Base-by-base conservation (phyloP, 1,140 invertebrate genomes). In the Drosophila simulans region DNA sequence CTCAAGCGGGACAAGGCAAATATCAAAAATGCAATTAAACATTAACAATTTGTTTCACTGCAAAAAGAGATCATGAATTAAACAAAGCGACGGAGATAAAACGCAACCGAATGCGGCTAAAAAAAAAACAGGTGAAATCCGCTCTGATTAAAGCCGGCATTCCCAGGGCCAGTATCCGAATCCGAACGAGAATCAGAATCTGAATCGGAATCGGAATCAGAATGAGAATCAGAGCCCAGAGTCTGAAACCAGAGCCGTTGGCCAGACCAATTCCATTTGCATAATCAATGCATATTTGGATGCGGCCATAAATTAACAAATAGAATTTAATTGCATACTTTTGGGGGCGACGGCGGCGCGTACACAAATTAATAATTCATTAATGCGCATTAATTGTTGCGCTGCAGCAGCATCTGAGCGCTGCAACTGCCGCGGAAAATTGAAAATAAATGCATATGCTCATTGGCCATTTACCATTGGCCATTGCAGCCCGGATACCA, bases 301-400 rank as follows among this genome's bases (percentile, higher is more conserved):
- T 68, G 78, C 62, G 54, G 66, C 79, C 65, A 88, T 88, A 88
- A 86, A 86, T 86, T 88, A 86, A 88, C 83, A 86, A 86, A 86
- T 86, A 86, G 83, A 86, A 88, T 86, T 86, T 86, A 86, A 86
- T 88, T 86, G 83, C 83, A 83, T 86, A 86, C 83, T 86, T 86
- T 86, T 57, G 70, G 62, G 49, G 51, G 53, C 53, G 60, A 10
- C 60, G 13, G 60, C 76, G 59, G n/a, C 63, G 52, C 59, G 51
- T 56, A 55, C 48, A 69, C 75, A 88, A 86, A 86, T 86, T 86
- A 86, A 86, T 86, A 86, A 86, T 88, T 86, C 79, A 86, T 86
- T 86, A 86, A 86, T 83, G 79, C 78, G 83, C 83, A 86, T 86
- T 86, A 88, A 86, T 88, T 86, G 83, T 86, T 68, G 55, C 74